Evolutionary conservation across 2,888 invertebrate genomes (phyloP), one percentile per base, ranked within the genome.

Genomic region (Drosophila cracens): DNA sequence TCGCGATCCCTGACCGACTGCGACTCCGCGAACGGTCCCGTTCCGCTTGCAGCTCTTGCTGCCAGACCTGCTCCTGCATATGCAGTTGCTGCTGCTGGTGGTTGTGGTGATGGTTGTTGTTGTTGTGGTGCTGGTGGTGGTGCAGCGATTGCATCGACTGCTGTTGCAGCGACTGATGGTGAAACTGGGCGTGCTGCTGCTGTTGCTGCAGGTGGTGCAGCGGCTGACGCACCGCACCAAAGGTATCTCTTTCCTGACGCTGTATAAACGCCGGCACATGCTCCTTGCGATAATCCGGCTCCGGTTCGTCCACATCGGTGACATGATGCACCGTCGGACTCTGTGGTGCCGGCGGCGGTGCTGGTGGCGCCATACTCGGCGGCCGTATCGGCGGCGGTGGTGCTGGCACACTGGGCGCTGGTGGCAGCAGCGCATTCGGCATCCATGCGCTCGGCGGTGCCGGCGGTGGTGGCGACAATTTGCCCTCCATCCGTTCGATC

Each of bases 231-330:
- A 96, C 96, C 0, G 96, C 96, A 0, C 96, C 96, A 76, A 96
- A 96, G 0, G 96, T 96, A 82, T 96, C 96, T 33, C 96, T 93
- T 82, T 96, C 96, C 80, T 96, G 95, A 2, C 96, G 94, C 73
- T 96, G 95, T 81, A 96, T 95, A 82, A 96, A 96, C 6, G 93
- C 92, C 87, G 94, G 93, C 57, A 93, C 91, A 18, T 86, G 87
- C 56, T 93, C 93, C 74, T 92, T 92, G 21, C 91, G 69, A 10
- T 86, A 86, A 31, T 86, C 85, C 4, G 85, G 85, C 61, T 87
- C 85, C 5, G 85, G 79, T 7, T 81, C 76, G 7, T 73, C 79
- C 11, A 49, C 48, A 51, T 46, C 40, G 56, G 27, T 43, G 72
- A 29, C 46, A 46, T 58, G 65, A 40, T 34, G 46, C n/a, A 51